These are phyloP conservation scores for Elaphurus davidianus DNA, from an alignment of 2,113 vertebrate genomes.

Conservation along the genomic window DNA sequence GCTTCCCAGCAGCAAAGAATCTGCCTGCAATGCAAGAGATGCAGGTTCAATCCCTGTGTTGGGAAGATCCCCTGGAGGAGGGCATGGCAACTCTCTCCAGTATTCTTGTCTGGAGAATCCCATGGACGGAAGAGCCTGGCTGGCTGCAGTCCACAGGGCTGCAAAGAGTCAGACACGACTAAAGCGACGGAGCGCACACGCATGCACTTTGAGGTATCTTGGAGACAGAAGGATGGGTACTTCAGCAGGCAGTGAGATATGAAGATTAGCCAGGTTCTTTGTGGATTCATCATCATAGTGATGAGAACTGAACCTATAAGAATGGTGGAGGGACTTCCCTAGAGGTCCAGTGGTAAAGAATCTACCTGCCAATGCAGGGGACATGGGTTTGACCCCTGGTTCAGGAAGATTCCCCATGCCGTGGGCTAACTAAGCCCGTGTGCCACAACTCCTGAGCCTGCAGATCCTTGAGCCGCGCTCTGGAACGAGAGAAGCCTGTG, in stretches of 20 bases:
- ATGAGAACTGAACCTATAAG: background rate
- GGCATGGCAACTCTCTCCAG: background rate
- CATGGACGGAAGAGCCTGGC: background rate
- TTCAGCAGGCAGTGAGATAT: background rate
- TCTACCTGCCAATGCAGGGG: background rate
- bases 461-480: background rate
- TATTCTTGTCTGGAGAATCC: background rate
- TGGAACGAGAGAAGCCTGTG: background rate
- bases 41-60: background rate
- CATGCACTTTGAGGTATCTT: background rate
- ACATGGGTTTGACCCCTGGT: background rate
- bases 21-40: background rate
- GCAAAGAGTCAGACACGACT: background rate
- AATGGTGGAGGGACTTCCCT: background rate
- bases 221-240: background rate
- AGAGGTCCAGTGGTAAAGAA: background rate
- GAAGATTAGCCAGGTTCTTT: background rate
- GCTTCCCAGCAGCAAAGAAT: background rate
- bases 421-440: background rate
- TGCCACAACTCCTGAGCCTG: background rate
- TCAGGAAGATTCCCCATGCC: background rate
- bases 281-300: background rate
- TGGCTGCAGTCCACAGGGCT: background rate
- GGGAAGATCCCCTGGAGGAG: background rate
- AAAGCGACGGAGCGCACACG: rapidly evolving